phyloP scores from a whole-genome alignment of 2,797 vertebrate genomes.

The Myripristis jacobus region DNA sequence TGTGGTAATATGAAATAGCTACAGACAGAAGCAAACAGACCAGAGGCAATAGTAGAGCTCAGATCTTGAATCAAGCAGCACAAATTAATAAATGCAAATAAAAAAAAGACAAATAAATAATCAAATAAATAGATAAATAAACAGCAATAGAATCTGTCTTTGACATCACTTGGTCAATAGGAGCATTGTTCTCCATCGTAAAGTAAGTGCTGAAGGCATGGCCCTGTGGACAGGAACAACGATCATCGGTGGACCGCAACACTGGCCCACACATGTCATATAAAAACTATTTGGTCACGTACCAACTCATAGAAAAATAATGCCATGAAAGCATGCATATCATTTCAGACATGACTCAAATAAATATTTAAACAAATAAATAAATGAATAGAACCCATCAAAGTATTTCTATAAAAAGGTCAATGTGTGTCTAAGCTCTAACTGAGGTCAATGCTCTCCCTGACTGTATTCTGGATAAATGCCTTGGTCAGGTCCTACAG shows the following conservation, averaged over 20 bases:
- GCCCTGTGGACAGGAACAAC: constrained; percentile 78
- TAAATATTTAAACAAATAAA: constrained; percentile 91
- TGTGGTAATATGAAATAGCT: constrained; percentile 29
- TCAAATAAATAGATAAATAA: constrained; percentile 63
- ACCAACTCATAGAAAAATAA: constrained; percentile 86
- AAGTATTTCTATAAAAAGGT: constrained; percentile 91
- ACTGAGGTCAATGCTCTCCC: constrained; percentile 92
- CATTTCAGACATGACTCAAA: constrained; percentile 82
- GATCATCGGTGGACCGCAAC: constrained; percentile 76
- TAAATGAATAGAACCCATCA: constrained; percentile 83
- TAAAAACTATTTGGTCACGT: constrained; percentile 85
- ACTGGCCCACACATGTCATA: constrained; percentile 76
- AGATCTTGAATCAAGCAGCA: constrained; percentile 77
- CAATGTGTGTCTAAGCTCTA: constrained; percentile 92
- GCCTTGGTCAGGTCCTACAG: constrained; percentile 94
- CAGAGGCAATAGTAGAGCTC: constrained; percentile 74
- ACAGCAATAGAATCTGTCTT: constrained; percentile 71
- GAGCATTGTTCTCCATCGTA: constrained; percentile 70
- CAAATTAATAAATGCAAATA: constrained; percentile 66
- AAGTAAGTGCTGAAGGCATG: constrained; percentile 78
- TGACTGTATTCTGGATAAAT: constrained; percentile 98
- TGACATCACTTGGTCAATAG: constrained; percentile 82
- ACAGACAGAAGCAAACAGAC: constrained; percentile 52
- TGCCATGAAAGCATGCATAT: constrained; percentile 84
- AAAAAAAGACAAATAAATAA: no score